Percentiles rank a stretch among this genome's conserved stretches.
Conservation (phyloP, 2,888 invertebrate genomes). For the Tinea pellionella region DNA sequence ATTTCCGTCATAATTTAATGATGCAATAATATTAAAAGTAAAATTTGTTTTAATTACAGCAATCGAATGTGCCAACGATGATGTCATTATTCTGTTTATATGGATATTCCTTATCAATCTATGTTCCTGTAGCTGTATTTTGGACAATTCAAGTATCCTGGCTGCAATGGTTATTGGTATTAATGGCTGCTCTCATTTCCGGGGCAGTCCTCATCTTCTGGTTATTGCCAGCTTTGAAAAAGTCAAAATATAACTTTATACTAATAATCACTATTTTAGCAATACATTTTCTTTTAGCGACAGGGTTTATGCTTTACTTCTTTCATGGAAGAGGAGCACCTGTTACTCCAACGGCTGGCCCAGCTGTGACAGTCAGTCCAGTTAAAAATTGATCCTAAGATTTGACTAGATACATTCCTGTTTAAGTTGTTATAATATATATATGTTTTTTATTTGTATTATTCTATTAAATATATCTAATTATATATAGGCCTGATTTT, state of each 20-base stretch:
- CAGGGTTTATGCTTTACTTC: constrained; percentile 88
- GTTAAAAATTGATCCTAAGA: not conserved
- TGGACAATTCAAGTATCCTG: constrained; percentile 88
- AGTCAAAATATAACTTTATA: constrained; percentile 66
- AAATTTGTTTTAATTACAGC: constrained; percentile 38
- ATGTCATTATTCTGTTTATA: constrained; percentile 93
- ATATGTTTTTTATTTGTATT: no score
- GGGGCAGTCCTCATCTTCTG: constrained; percentile 87
- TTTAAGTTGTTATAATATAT: no score
- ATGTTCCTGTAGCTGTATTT: constrained; percentile 91
- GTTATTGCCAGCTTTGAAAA: constrained; percentile 79
- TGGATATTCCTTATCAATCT: constrained; percentile 94
- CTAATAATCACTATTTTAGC: constrained; percentile 72
- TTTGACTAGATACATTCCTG: not conserved
- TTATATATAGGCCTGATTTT: no score
- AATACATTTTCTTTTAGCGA: constrained; percentile 84
- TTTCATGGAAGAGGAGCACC: constrained; percentile 62
- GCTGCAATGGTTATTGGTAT: constrained; percentile 90
- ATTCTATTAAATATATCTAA: no score
- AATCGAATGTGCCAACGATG: constrained; percentile 72
- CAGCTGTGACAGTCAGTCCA: not conserved
- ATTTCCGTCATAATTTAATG: no score
- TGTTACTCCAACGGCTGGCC: not conserved
- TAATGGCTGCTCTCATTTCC: constrained; percentile 84
- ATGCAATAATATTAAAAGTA: no score